Evolutionary conservation across 1,140 invertebrate genomes (phyloP).

Genomic region (Coelopa frigida): DNA sequence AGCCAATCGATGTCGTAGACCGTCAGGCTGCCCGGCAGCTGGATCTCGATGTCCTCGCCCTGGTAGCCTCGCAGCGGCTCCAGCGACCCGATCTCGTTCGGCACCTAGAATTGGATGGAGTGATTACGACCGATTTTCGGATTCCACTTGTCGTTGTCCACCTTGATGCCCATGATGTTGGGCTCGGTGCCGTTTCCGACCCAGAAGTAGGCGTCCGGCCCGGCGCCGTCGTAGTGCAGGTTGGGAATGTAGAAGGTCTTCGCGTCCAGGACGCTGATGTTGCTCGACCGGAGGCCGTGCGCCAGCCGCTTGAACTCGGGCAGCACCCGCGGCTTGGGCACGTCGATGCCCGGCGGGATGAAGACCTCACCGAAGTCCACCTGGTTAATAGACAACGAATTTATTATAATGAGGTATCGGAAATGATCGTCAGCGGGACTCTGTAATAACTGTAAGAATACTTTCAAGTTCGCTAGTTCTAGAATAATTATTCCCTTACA

Average conservation of each 20-base stretch:
- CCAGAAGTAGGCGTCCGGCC: constrained; percentile 88
- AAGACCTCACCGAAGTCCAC: constrained; percentile 79
- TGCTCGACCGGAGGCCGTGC: constrained; percentile 80
- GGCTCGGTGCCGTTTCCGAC: constrained; percentile 80
- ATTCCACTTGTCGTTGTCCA: constrained; percentile 31
- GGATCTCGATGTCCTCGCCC: constrained; percentile 84
- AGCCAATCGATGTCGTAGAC: constrained; percentile 90
- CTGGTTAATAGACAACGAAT: constrained; percentile 47
- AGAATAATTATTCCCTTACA: too few species aligned
- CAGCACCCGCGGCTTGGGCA: constrained; percentile 65
- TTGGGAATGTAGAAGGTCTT: constrained; percentile 91
- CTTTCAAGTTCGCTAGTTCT: too few species aligned
- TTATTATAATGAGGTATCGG: too few species aligned
- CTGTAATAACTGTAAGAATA: too few species aligned
- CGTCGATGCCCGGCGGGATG: constrained; percentile 65
- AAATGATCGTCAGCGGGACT: too few species aligned
- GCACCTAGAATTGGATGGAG: constrained; percentile 52
- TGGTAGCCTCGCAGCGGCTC: constrained; percentile 73
- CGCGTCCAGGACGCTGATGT: constrained; percentile 83
- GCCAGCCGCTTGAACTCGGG: constrained; percentile 79
- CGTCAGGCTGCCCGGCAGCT: constrained; percentile 74
- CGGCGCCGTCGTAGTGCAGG: constrained; percentile 83
- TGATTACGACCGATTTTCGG: neutral
- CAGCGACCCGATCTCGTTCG: constrained; percentile 78
- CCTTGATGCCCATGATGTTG: constrained; percentile 72